Evolutionary conservation across 1,140 invertebrate genomes (phyloP).

Genomic region (Pseudomyrmex cubaensis): DNA sequence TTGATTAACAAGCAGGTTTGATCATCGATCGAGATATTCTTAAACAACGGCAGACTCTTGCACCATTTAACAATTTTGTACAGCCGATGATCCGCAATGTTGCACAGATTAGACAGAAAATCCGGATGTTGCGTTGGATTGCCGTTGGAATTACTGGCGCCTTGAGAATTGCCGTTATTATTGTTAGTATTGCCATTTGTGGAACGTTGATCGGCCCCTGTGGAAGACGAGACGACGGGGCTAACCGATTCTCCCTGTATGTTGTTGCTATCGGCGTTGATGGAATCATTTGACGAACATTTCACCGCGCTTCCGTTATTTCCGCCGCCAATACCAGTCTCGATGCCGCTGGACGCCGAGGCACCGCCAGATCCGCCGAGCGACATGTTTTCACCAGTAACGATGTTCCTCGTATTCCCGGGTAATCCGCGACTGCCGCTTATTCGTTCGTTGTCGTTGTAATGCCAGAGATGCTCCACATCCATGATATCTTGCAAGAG

Average conservation of each 20-base stretch:
- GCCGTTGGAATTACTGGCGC: conserved; percentile 79
- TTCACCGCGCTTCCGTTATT: conserved; percentile 58
- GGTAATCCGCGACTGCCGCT: conserved; percentile 65
- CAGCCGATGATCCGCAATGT: conserved; percentile 97
- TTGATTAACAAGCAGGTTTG: conserved; percentile 98
- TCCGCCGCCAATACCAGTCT: conserved; percentile 11
- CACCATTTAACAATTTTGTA: conserved; percentile 99
- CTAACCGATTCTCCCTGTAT: conserved; percentile 63
- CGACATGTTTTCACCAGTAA: conserved; percentile 42
- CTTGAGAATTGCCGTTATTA: conserved; percentile 57
- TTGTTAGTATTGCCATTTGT: conserved; percentile 47
- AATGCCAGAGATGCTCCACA: conserved; percentile 97
- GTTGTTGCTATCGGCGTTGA: conserved; percentile 80
- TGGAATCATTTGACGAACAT: conserved; percentile 64
- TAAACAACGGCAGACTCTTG: conserved; percentile 97
- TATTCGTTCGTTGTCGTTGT: conserved; percentile 88
- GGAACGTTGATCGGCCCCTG: conserved; percentile 73
- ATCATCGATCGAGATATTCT: conserved; percentile 98
- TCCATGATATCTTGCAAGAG: conserved; percentile 95
- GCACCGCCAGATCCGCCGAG: conserved; percentile 48
- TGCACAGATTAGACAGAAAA: conserved; percentile 95
- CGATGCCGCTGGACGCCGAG: not conserved
- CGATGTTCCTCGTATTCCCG: conserved; percentile 49
- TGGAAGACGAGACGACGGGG: conserved; percentile 51
- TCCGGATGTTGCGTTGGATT: conserved; percentile 90